Conservation (phyloP, 64 coral and sea anemone genomes). For the Cladopsammia gracilis region DNA sequence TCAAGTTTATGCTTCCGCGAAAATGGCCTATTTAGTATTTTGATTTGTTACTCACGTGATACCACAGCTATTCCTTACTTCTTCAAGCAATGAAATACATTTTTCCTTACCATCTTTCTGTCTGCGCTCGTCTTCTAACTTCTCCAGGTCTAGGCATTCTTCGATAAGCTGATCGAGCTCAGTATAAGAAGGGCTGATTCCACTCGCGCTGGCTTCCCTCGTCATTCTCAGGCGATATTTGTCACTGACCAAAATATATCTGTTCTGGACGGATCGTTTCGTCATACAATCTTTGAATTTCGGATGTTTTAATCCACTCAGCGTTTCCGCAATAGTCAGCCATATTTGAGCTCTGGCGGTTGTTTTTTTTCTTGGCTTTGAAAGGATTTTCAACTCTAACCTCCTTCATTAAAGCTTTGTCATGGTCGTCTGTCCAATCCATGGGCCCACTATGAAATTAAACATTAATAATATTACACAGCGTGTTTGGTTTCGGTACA, state of each 20-base stretch:
- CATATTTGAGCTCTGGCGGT: background rate
- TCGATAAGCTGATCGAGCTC: constrained; percentile 2
- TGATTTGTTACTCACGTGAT: no score
- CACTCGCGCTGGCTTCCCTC: background rate
- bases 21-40: no score
- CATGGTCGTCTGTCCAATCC: constrained; percentile 43
- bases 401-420: constrained; percentile 24
- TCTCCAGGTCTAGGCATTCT: background rate
- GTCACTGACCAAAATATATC: background rate
- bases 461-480: no score
- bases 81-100: no score
- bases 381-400: background rate
- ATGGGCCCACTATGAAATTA: background rate
- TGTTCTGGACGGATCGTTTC: background rate
- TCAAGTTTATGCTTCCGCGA: no score
- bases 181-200: constrained; percentile 1
- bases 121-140: background rate
- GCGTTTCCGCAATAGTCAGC: background rate
- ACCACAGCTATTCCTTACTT: no score
- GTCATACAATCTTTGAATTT: background rate
- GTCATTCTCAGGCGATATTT: background rate
- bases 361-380: background rate
- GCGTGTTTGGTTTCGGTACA: no score
- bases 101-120: background rate
- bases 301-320: background rate